phyloP scores from a whole-genome alignment of 30 jellyfish, hydroid and myxozoan species.

The Calvadosia cruxmelitensis region DNA sequence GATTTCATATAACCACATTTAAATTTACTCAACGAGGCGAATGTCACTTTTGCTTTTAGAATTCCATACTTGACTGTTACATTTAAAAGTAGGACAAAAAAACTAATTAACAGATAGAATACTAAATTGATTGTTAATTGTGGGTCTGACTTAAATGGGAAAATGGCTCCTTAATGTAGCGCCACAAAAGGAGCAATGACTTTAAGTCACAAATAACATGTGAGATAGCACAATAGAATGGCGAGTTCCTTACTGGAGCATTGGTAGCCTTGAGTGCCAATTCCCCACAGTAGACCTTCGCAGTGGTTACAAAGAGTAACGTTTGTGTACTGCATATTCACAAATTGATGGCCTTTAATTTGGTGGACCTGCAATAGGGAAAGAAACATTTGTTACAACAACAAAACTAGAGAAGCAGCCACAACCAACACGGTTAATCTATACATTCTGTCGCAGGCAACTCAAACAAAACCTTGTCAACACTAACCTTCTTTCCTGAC shows the following conservation, averaged over 20 bases:
- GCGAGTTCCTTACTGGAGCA: slow-evolving; percentile 86
- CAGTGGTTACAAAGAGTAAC: slow-evolving; percentile 70
- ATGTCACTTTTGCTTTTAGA: no score
- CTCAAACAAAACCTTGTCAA: no score
- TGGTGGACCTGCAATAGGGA: slow-evolving; percentile 11
- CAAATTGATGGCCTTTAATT: slow-evolving; percentile 77
- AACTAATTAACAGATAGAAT: no score
- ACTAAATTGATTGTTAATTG: no score
- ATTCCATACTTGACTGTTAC: no score
- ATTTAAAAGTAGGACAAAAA: no score
- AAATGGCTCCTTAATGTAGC: background rate
- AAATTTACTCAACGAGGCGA: no score
- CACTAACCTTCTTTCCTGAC: slow-evolving; percentile 50
- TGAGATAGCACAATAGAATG: no score
- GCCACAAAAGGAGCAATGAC: background rate
- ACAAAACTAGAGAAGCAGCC: background rate
- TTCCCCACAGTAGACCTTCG: slow-evolving; percentile 88
- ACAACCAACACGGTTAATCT: background rate
- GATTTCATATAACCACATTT: no score
- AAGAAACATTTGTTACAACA: background rate
- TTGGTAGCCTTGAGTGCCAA: slow-evolving; percentile 92
- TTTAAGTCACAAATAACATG: no score
- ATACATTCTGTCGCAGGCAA: no score
- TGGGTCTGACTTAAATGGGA: no score
- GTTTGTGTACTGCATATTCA: slow-evolving; percentile 72